Conservation (phyloP, 1,140 invertebrate species). For the Macrosteles quadrilineatus region DNA sequence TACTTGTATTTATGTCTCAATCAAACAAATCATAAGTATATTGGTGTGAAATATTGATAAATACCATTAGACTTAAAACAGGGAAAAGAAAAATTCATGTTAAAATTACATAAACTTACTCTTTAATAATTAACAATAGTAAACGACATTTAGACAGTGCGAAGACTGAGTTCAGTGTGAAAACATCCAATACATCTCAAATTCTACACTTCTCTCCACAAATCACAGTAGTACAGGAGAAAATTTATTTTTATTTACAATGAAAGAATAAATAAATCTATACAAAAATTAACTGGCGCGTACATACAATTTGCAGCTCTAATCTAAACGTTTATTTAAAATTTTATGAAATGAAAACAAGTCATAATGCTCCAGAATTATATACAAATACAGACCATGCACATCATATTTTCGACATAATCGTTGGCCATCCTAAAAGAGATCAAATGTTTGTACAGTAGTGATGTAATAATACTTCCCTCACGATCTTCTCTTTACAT, state of each 20-base stretch:
- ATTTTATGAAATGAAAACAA: constrained; percentile 1
- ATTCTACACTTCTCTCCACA: neutral
- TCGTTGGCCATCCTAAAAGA: neutral
- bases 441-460: constrained; percentile 6
- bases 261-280: constrained; percentile 17
- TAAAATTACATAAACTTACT: constrained; percentile 20
- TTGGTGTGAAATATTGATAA: too few species aligned
- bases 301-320: neutral
- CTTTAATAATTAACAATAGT: constrained; percentile 17
- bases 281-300: constrained; percentile 9
- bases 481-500: neutral
- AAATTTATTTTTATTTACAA: constrained; percentile 5
- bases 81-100: neutral
- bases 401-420: neutral
- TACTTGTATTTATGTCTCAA: too few species aligned
- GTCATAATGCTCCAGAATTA: neutral
- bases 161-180: constrained; percentile 12
- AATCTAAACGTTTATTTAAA: neutral
- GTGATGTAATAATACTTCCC: neutral
- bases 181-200: constrained; percentile 12
- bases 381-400: neutral
- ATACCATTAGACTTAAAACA: too few species aligned
- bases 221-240: neutral
- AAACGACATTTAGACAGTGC: constrained; percentile 19
- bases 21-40: too few species aligned